Evolutionary conservation across 2,888 invertebrate genomes (phyloP).

Genomic region (Euproctis similis): DNA sequence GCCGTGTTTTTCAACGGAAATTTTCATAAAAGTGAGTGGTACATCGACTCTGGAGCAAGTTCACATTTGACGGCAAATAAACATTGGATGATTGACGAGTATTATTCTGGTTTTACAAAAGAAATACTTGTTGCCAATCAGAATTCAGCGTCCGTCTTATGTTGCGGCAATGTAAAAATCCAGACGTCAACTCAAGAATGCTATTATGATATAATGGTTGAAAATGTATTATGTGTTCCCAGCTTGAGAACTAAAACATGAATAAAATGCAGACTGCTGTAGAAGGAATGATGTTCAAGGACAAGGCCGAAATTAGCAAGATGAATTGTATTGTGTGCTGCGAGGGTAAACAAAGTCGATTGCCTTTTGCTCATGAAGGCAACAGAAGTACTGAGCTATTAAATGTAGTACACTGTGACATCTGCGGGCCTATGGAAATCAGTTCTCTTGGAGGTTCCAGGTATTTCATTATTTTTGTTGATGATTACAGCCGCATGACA

Average conservation of each 20-base stretch:
- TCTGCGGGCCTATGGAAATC: too few species aligned
- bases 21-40: conserved; percentile 14
- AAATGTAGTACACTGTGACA: too few species aligned
- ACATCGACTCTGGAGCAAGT: conserved; percentile 13
- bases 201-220: neutral
- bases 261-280: neutral
- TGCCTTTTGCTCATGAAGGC: neutral
- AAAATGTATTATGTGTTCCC: neutral
- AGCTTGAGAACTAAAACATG: neutral
- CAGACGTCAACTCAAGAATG: neutral
- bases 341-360: neutral
- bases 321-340: conserved; percentile 1
- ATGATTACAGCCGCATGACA: neutral
- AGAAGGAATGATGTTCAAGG: neutral
- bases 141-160: neutral
- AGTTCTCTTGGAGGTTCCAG: too few species aligned
- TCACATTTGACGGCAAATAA: conserved; percentile 5
- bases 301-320: neutral
- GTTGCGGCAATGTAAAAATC: neutral
- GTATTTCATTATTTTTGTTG: neutral
- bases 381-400: too few species aligned
- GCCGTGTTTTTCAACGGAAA: conserved; percentile 11
- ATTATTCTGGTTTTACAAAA: neutral
- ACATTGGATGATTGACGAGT: conserved; percentile 1
- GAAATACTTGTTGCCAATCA: neutral